Evolutionary conservation across 2,888 invertebrate species (phyloP), one percentile per base, ranked within the genome.

Genomic region (Leptinotarsa peninsularis): DNA sequence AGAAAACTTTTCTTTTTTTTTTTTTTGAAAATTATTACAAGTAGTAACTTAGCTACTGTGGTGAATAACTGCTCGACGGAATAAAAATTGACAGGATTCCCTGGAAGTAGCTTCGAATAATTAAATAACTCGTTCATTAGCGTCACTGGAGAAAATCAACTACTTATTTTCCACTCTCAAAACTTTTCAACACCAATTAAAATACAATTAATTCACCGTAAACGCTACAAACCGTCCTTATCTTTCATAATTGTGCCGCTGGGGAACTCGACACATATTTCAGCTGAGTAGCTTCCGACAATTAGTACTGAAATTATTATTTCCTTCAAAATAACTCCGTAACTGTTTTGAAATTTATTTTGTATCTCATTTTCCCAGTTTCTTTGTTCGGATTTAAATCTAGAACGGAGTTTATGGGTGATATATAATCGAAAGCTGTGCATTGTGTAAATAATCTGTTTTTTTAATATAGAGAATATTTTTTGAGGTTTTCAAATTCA

Each of bases 241-340:
- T 63, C 63, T 63, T 63, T 43, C 27, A 63, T 63, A 63, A 63
- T 63, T 63, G 63, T 43, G 63, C 63, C 63, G 63, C 33, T n/a
- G 33, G 63, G 63, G 63, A 63, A 10, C 63, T 63, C 63, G 43
- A 63, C 63, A 63, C 63, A 63, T 63, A 63, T 63, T 63, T 63
- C 63, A 63, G 63, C 63, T 18, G 33, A 63, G 43, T 63, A 43
- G 63, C 33, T 63, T 63, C 43, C 63, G 63, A 63, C 63, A 63
- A 63, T 63, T 63, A 33, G 33, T 63, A 63, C 63, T 17, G 63
- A 63, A 27, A 63, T 63, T 27, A 63, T 63, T 43, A 63, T 63
- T 63, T 63, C 63, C 43, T 43, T 63, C n/a, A 63, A 63, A 63
- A 63, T 63, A 43, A 43, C n/a, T 17, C 63, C 43, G 2, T 17